Base-by-base conservation (phyloP, 35 echinoderm and acorn worm species). In the Holothuria glaberrima region DNA sequence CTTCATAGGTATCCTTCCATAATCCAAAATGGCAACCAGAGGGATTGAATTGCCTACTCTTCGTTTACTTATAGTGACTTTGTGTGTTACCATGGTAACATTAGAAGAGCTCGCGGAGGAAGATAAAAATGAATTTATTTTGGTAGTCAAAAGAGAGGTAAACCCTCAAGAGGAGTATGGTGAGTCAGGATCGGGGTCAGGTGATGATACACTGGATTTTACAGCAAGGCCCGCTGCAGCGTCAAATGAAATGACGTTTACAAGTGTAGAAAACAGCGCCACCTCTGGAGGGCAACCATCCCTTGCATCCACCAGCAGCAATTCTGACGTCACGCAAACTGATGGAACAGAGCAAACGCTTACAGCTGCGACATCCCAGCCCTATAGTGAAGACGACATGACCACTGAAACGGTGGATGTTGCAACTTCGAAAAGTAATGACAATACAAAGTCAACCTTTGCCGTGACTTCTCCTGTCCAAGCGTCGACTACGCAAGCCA, bases 161-260 rank as follows among this genome's bases (percentile, higher is more conserved):
- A 50, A 14, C 20, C 22, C 25, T 35, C 12, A n/a, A 13, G 74
- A 77, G 1, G 66, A 69, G 17, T 9, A 54, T 54, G 66, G 16
- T 27, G 31, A 12, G 21, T 22, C 38, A 21, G 74, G 74, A 10
- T 78, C 74, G 26, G 74, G 74, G 16, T 78, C 74, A 48, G 74
- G 74, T 48, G 74, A 78, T 78, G 74, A 78, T 48, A 28, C 50
- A 20, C 9, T 78, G 9, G 22, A 48, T 22, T 52, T 78, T 50
- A 48, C 74, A 14, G 50, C 74, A 21, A 48, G 21, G 19, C 41
- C 44, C 19, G 5, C 50, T 56, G 41, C 41, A 4, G 6, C 74
- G 6, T 69, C 31, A 0, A 19, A 50, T 28, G 26, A 41, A 1
- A 78, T 78, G 74, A 78, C 5, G 14, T 48, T 48, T 48, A 27